Conservation (phyloP, 2,797 vertebrate species). For the Rhodeus uyekii region DNA sequence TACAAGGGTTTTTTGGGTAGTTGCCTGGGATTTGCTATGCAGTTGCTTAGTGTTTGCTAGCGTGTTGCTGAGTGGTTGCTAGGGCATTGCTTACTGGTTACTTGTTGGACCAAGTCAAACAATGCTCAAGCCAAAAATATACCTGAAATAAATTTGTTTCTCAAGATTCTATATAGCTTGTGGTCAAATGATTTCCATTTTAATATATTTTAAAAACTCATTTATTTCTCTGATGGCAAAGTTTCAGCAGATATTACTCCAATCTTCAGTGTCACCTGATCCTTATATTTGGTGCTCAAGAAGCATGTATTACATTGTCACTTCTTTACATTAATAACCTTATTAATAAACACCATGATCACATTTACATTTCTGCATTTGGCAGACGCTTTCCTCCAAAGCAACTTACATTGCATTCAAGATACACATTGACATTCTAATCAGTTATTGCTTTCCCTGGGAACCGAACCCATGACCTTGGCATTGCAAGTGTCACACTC, state of each 20-base stretch:
- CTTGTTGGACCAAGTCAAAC: neutral
- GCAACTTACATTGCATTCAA: too few species aligned
- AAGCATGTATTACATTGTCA: neutral
- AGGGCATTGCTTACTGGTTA: neutral
- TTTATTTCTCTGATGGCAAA: neutral
- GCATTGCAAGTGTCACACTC: too few species aligned
- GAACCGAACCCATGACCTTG: too few species aligned
- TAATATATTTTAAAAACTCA: neutral
- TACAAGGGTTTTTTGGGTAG: neutral
- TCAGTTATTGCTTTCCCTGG: too few species aligned
- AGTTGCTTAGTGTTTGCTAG: neutral
- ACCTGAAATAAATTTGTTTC: neutral
- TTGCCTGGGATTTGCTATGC: neutral
- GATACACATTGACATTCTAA: too few species aligned
- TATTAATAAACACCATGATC: too few species aligned
- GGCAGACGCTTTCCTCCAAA: too few species aligned
- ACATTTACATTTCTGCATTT: too few species aligned
- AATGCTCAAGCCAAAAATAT: neutral
- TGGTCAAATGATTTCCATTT: neutral
- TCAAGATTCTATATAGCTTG: neutral
- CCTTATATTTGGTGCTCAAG: neutral
- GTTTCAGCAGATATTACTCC: neutral
- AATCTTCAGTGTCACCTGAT: neutral
- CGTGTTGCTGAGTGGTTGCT: neutral
- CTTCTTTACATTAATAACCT: neutral